Conservation (phyloP, 2,888 invertebrate genomes). For the Ormyrus rosae region DNA sequence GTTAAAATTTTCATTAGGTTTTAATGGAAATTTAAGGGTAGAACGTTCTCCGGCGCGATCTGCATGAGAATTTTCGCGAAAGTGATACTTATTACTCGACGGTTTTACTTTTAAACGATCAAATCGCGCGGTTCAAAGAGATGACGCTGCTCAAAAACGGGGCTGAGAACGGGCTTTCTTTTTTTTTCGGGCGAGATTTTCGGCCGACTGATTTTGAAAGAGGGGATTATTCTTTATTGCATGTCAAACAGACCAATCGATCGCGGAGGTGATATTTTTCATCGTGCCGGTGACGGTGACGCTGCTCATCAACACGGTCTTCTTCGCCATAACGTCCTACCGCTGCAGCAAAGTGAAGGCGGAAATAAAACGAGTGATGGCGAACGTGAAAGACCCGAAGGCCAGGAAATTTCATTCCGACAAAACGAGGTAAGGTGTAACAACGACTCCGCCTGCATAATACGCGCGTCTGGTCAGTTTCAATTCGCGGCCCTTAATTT, state of each 20-base stretch:
- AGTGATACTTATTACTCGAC: no score
- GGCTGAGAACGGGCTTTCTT: no score
- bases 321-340: conserved; percentile 83
- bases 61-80: no score
- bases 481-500: not conserved
- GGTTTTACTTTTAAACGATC: no score
- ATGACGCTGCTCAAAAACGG: no score
- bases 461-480: not conserved
- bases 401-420: conserved; percentile 79
- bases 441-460: conserved; percentile 25
- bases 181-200: no score
- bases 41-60: no score
- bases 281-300: conserved; percentile 82
- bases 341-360: conserved; percentile 85
- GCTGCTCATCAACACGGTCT: conserved; percentile 81
- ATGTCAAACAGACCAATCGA: conserved; percentile 19
- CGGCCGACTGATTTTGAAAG: no score
- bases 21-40: no score
- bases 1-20: no score
- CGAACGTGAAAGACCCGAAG: conserved; percentile 79
- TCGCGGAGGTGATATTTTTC: conserved; percentile 78
- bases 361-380: conserved; percentile 84
- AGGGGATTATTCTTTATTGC: not conserved
- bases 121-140: no score
- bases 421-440: conserved; percentile 80